phyloP scores from a whole-genome alignment of 2,797 vertebrate genomes.

The Cercopithecus neglectus region DNA sequence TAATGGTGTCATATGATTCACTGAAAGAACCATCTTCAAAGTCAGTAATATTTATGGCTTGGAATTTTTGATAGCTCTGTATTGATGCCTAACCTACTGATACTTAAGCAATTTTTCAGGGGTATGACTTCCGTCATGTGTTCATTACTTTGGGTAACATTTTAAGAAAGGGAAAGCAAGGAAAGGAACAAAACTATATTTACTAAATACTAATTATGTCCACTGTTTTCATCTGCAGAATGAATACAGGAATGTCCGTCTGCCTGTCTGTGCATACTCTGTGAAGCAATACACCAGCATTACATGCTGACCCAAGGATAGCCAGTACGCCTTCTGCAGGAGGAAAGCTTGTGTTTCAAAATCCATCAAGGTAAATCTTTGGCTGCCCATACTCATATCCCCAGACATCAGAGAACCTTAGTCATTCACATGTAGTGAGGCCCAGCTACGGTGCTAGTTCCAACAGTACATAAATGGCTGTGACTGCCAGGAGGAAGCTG shows the following conservation, averaged over 20 bases:
- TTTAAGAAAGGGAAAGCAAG: conserved; percentile 21
- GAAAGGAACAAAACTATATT: background rate
- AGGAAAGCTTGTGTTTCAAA: background rate
- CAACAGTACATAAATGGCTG: background rate
- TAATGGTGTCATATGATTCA: background rate
- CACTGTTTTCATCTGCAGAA: background rate
- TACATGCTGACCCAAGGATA: background rate
- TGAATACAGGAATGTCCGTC: background rate
- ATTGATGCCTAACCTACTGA: background rate
- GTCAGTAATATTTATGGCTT: background rate
- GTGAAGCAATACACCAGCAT: background rate
- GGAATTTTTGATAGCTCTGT: background rate
- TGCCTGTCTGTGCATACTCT: background rate
- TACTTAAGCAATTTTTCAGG: background rate
- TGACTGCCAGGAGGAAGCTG: background rate
- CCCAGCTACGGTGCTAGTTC: background rate
- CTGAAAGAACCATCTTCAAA: background rate
- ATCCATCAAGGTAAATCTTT: background rate
- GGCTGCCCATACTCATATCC: background rate
- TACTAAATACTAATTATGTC: background rate
- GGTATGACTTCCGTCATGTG: background rate
- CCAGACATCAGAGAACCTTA: background rate
- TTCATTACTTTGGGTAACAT: background rate
- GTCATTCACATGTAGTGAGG: background rate
- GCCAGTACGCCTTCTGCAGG: background rate